Evolutionary conservation across 2,113 vertebrate species (phyloP).

Genomic region (Puma concolor): DNA sequence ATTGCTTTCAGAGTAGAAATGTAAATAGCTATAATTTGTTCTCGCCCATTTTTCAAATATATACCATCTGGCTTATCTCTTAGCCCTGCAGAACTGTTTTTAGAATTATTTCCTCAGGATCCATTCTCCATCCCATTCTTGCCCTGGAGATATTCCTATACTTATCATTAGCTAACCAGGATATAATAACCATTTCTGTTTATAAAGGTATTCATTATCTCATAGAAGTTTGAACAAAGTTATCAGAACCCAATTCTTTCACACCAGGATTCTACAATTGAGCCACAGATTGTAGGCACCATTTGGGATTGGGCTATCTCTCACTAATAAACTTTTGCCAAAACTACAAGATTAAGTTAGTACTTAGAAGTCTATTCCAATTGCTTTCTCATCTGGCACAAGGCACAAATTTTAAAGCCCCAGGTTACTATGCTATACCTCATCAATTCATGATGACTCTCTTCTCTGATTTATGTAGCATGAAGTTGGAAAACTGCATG

Average conservation of each 20-base stretch:
- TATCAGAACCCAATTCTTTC: not conserved
- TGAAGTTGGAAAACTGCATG: not conserved
- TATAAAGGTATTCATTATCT: conserved; percentile 22
- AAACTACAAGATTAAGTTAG: not conserved
- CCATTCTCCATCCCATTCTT: conserved; percentile 3
- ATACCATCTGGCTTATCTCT: not conserved
- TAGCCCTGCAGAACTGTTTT: not conserved
- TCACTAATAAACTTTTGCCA: not conserved
- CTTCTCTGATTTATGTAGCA: conserved; percentile 1
- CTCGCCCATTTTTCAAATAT: not conserved
- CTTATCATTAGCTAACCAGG: not conserved
- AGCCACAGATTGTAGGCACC: not conserved
- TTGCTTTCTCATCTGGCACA: conserved; percentile 23
- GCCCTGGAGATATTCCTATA: not conserved
- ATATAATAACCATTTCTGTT: not conserved
- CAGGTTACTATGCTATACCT: not conserved
- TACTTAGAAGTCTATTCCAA: not conserved
- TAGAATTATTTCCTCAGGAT: conserved; percentile 22
- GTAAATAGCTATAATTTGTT: conserved; percentile 40
- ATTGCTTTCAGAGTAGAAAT: conserved; percentile 42
- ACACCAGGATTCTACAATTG: not conserved
- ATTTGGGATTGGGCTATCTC: not conserved
- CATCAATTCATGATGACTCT: not conserved
- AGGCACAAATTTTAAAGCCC: not conserved
- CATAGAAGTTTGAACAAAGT: not conserved